A percentile compares a stretch with the other conserved stretches of the same genome.
Evolutionary conservation across 2,888 invertebrate genomes (phyloP).

Genomic region (Phorcus lineatus): DNA sequence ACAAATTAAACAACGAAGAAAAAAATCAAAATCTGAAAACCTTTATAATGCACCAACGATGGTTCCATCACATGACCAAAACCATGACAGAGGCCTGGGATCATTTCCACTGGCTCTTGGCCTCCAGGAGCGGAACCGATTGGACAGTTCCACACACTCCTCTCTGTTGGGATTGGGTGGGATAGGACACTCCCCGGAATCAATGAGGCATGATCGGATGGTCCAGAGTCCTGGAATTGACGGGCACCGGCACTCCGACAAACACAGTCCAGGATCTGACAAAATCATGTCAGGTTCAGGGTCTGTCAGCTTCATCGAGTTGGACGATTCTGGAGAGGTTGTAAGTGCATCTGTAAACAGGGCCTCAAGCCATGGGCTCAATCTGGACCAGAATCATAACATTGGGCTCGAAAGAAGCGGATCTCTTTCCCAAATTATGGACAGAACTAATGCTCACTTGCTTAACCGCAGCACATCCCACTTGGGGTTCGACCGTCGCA

Average conservation of each 20-base stretch:
- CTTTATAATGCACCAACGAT: conserved; percentile 40
- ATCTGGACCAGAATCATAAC: background rate
- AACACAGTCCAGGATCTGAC: conserved; percentile 14
- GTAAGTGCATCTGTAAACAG: conserved; percentile 15
- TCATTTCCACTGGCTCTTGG: conserved; percentile 14
- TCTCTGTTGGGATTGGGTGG: conserved; percentile 3
- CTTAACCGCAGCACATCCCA: background rate
- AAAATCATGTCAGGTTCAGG: conserved; percentile 11
- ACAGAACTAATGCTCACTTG: background rate
- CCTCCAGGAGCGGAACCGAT: background rate
- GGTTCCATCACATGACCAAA: conserved; percentile 37
- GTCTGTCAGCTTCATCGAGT: conserved; percentile 15
- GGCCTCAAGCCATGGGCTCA: background rate
- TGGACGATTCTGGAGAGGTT: conserved; percentile 7
- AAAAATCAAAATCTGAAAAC: conserved; percentile 40
- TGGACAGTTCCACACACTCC: conserved; percentile 5
- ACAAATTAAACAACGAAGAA: conserved; percentile 34
- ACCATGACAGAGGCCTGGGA: conserved; percentile 4
- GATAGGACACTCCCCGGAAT: background rate
- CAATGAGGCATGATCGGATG: conserved; percentile 1
- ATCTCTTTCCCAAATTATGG: background rate
- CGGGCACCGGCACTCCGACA: background rate
- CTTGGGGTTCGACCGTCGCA: background rate
- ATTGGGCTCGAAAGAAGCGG: conserved; percentile 1
- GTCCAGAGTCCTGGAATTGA: conserved; percentile 14